phyloP scores from a whole-genome alignment of 2,888 invertebrate genomes.

The Junonia oenone region DNA sequence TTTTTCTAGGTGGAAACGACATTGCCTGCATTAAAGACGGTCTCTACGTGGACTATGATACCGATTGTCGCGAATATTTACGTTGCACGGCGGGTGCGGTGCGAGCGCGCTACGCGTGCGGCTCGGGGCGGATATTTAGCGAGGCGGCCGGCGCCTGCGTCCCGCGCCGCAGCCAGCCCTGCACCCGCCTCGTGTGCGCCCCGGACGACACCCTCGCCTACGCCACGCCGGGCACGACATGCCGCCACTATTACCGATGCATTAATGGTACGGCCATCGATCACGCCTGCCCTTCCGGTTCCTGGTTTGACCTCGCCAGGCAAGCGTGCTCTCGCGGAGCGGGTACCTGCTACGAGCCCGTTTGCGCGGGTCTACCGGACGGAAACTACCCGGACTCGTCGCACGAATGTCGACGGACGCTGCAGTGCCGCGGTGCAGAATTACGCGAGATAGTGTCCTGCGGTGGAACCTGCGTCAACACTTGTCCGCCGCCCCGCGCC shows the following conservation, averaged over 20 bases:
- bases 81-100: constrained; percentile 54
- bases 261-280: constrained; percentile 66
- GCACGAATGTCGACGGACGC: constrained; percentile 74
- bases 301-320: constrained; percentile 76
- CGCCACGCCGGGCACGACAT: constrained; percentile 77
- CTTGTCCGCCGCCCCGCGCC: constrained; percentile 64
- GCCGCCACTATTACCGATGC: constrained; percentile 80
- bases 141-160: constrained; percentile 64
- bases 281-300: constrained; percentile 72
- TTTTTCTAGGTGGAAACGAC: constrained; percentile 48
- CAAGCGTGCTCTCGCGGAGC: constrained; percentile 76
- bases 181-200: constrained; percentile 61
- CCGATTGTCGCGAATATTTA: constrained; percentile 66
- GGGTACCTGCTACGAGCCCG: constrained; percentile 80
- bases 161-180: constrained; percentile 50
- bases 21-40: constrained; percentile 60
- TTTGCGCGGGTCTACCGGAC: constrained; percentile 78
- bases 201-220: constrained; percentile 60
- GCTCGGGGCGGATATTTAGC: constrained; percentile 61
- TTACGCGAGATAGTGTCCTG: constrained; percentile 58
- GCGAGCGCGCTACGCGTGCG: constrained; percentile 57
- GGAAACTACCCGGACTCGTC: constrained; percentile 79
- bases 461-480: constrained; percentile 41
- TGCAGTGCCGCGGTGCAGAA: constrained; percentile 70
- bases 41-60: constrained; percentile 63